Evolutionary conservation across 2,888 invertebrate genomes (phyloP).

Genomic region (Morpho deidamia): DNA sequence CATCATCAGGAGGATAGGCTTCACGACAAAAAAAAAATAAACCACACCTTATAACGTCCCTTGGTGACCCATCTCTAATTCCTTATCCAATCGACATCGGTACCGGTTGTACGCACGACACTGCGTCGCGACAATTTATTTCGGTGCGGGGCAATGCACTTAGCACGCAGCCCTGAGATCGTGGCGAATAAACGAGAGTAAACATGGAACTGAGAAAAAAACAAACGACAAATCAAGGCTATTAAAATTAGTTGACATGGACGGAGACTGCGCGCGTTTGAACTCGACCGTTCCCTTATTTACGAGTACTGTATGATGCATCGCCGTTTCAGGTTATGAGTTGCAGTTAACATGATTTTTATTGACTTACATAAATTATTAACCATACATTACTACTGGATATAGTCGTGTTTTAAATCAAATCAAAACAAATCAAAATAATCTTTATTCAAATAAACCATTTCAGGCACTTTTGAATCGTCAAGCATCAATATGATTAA

Average conservation of each 20-base stretch:
- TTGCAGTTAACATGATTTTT: not conserved
- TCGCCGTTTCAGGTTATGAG: not conserved
- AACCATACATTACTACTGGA: too few species aligned
- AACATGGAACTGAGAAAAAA: conserved; percentile 50
- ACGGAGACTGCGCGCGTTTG: conserved; percentile 11
- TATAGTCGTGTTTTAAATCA: too few species aligned
- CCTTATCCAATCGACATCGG: conserved; percentile 48
- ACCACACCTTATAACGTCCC: not conserved
- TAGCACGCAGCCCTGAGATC: conserved; percentile 68
- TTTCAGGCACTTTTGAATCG: too few species aligned
- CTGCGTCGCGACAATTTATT: conserved; percentile 74
- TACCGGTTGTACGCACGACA: conserved; percentile 69
- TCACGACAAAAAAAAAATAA: too few species aligned
- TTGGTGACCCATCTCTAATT: conserved; percentile 26
- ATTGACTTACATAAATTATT: not conserved
- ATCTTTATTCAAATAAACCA: too few species aligned
- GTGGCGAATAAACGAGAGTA: conserved; percentile 59
- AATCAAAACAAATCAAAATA: too few species aligned
- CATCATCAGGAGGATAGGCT: too few species aligned
- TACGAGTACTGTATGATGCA: too few species aligned
- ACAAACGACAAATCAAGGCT: conserved; percentile 38
- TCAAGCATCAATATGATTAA: too few species aligned
- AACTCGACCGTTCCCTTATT: not conserved
- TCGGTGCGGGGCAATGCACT: conserved; percentile 77
- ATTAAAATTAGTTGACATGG: conserved; percentile 49